Base-by-base conservation (phyloP, 2,888 invertebrate genomes). In the Cancer borealis region DNA sequence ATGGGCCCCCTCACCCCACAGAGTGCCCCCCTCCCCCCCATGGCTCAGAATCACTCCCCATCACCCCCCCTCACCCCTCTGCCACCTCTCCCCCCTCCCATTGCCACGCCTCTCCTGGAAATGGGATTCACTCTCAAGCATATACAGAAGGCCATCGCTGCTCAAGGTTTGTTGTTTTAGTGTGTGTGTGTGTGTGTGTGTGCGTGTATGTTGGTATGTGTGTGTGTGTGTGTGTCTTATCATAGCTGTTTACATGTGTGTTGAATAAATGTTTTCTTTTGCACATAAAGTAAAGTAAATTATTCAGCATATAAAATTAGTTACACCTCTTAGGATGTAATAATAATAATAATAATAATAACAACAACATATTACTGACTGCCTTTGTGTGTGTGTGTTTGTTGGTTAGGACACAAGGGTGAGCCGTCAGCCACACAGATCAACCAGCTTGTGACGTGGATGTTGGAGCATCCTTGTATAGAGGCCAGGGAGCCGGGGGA, bases 111-210 rank as follows among this genome's bases (percentile, higher is more conserved):
- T 12, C 96, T 97, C 39, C 96, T 97, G 92, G 97, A 97, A 96
- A 97, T 97, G 97, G 97, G 97, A 87, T 97, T 97, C 96, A 96
- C 97, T 17, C 96, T 97, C 60, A 96, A 97, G 84, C 97, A 97
- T 96, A 97, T 97, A 92, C 96, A 97, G 96, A 97, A 97, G 96
- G 97, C 97, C 0, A 96, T 97, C 87, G 96, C 96, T 94, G 97
- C 97, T n/a, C 97, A 97, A 90, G 97, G 97, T 97, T 96, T 96
- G 6, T 88, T n/a, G n/a, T n/a, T n/a, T n/a, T n/a, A n/a, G 87
- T 73, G 8, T 73, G n/a, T 8, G n/a, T n/a, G n/a, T 73, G n/a
- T 26, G n/a, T 73, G 73, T 73, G 5, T 73, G 21, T 21, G 66
- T 54, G 54, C 2, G 54, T 54, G 54, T 73, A n/a, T 73, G 21